Percentiles rank a stretch among this genome's conserved stretches.
Evolutionary conservation across 2,888 invertebrate species (phyloP).

Genomic region (Plebejus melissa): DNA sequence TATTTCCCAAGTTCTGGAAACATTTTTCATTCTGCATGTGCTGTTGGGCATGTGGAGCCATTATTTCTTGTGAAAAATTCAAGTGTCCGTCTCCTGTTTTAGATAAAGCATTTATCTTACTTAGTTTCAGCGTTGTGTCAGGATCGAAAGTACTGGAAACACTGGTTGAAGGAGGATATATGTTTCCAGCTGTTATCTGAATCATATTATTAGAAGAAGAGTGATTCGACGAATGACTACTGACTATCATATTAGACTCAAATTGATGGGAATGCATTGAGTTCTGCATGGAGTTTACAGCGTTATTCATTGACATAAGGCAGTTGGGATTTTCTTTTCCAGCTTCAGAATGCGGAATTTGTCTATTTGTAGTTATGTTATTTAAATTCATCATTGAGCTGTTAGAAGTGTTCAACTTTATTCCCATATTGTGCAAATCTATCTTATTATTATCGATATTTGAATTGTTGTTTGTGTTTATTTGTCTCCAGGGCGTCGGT

Average conservation of each 20-base stretch:
- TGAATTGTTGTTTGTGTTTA: slow-evolving; percentile 47
- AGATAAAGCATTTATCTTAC: slow-evolving; percentile 70
- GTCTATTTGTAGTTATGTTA: slow-evolving; percentile 49
- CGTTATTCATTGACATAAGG: slow-evolving; percentile 56
- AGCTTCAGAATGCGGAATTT: slow-evolving; percentile 53
- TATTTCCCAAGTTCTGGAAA: slow-evolving; percentile 66
- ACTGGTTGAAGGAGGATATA: slow-evolving; percentile 62
- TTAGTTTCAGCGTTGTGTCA: slow-evolving; percentile 69
- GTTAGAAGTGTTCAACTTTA: slow-evolving; percentile 54
- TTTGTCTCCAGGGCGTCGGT: slow-evolving; percentile 71
- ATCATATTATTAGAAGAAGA: slow-evolving; percentile 67
- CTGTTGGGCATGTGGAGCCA: slow-evolving; percentile 71
- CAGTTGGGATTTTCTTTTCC: slow-evolving; percentile 66
- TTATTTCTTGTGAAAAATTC: slow-evolving; percentile 72
- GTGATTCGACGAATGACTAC: slow-evolving; percentile 62
- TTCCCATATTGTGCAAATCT: slow-evolving; percentile 59
- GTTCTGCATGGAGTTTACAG: slow-evolving; percentile 49
- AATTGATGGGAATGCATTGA: slow-evolving; percentile 66
- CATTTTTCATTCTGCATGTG: slow-evolving; percentile 66
- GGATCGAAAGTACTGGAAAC: slow-evolving; percentile 69
- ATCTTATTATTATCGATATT: slow-evolving; percentile 60
- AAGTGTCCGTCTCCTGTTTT: slow-evolving; percentile 71
- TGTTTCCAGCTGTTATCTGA: slow-evolving; percentile 71
- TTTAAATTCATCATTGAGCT: slow-evolving; percentile 56
- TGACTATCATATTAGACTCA: slow-evolving; percentile 59